phyloP scores from a whole-genome alignment of 1,140 invertebrate genomes.

The Goniozus legneri region DNA sequence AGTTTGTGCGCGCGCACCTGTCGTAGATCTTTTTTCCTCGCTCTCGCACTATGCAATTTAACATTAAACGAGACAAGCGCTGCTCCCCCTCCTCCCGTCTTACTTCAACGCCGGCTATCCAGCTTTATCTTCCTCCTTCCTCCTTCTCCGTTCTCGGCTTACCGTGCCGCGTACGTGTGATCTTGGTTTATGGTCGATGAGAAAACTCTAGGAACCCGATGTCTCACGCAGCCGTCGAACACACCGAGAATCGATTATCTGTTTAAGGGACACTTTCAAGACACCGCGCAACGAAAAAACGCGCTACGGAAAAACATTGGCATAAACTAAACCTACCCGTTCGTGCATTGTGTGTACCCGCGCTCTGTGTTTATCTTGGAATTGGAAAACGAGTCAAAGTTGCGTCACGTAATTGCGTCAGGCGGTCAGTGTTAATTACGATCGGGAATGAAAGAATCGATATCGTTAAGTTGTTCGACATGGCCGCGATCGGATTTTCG shows the following conservation, averaged over 20 bases:
- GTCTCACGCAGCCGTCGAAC: not conserved
- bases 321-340: no score
- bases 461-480: no score
- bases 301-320: no score
- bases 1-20: no score
- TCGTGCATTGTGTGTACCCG: no score
- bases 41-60: conserved; percentile 2
- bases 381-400: no score
- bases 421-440: no score
- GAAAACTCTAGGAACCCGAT: not conserved
- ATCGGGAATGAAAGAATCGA: no score
- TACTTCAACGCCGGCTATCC: not conserved
- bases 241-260: not conserved
- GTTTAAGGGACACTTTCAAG: not conserved
- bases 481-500: no score
- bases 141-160: not conserved
- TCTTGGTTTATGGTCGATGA: not conserved
- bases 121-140: not conserved
- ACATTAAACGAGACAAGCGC: conserved; percentile 10
- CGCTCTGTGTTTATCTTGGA: no score
- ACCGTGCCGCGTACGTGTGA: not conserved
- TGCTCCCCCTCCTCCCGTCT: not conserved
- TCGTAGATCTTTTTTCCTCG: conserved; percentile 7
- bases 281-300: no score
- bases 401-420: no score